A percentile compares a stretch with the other conserved stretches of the same genome.
Conservation (phyloP, 2,113 vertebrate species). For the Bubalus kerabau region DNA sequence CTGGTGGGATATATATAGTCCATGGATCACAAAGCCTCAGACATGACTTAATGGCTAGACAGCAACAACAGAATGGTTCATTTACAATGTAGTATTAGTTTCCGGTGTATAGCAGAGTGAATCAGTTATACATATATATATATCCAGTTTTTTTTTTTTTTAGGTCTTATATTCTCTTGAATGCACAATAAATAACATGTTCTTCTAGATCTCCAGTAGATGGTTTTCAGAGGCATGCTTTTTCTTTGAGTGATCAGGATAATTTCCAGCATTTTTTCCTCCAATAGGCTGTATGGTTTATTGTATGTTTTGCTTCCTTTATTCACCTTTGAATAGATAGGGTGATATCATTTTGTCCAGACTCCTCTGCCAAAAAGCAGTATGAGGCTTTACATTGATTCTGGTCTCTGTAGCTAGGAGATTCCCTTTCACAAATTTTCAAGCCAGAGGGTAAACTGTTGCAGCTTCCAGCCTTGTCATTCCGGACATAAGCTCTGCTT, state of each 20-base stretch:
- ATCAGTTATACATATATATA: neutral
- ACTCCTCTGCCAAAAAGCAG: neutral
- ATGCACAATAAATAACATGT: neutral
- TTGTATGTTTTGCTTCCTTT: neutral
- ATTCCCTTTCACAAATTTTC: neutral
- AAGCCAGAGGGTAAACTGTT: neutral
- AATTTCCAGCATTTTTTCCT: neutral
- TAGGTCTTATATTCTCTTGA: neutral
- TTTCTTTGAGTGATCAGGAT: neutral
- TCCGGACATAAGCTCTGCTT: neutral
- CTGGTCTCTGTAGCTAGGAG: neutral
- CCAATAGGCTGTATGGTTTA: neutral
- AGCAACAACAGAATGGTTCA: neutral
- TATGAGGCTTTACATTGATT: neutral
- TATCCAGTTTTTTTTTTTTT: neutral
- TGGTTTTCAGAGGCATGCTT: neutral
- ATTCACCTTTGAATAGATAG: neutral
- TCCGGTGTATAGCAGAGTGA: neutral
- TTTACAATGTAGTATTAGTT: neutral
- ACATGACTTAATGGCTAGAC: neutral
- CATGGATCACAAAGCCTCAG: neutral
- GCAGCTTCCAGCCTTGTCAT: neutral
- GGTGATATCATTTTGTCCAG: neutral
- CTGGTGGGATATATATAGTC: neutral
- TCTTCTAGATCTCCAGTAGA: neutral